These are phyloP conservation scores for Gisinianus flammeolus DNA, from an alignment of 2,888 invertebrate species.

Conservation along the genomic window DNA sequence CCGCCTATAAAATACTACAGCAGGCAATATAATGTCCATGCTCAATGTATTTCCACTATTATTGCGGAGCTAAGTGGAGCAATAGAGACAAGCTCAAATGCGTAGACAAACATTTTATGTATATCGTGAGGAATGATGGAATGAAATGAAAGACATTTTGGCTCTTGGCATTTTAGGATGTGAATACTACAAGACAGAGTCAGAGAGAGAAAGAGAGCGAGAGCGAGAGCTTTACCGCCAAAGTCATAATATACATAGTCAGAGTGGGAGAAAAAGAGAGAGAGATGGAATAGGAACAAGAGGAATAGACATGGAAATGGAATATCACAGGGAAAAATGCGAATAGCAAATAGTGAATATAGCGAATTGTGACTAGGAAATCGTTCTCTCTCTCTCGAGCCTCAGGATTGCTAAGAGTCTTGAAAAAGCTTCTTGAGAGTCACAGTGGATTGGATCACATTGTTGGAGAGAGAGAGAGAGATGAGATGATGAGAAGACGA, in stretches of 20 bases:
- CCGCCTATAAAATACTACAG: conserved; percentile 32
- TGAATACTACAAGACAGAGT: not conserved
- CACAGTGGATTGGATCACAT: conserved; percentile 37
- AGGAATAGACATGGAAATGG: not conserved
- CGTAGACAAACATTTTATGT: conserved; percentile 43
- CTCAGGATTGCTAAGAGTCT: conserved; percentile 11
- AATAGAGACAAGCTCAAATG: conserved; percentile 30
- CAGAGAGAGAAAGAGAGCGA: conserved; percentile 11
- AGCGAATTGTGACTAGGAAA: not conserved
- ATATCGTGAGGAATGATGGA: conserved; percentile 38
- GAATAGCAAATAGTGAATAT: not conserved
- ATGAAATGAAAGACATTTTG: conserved; percentile 41
- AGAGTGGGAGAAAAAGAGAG: conserved; percentile 15
- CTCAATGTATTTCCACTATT: conserved; percentile 36
- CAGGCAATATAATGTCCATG: conserved; percentile 25
- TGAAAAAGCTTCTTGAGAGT: conserved; percentile 21
- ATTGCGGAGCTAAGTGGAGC: conserved; percentile 38
- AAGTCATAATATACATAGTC: not conserved
- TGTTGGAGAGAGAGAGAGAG: conserved; percentile 17
- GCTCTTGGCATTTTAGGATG: conserved; percentile 34
- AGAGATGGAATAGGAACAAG: not conserved
- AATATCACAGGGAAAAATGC: not conserved
- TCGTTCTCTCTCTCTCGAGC: not conserved
- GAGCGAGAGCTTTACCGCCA: conserved; percentile 21
- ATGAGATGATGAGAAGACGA: conserved; percentile 23